Evolutionary conservation across 2,888 invertebrate genomes (phyloP), one percentile per base, ranked within the genome.

Genomic region (Bhutanitis thaidina): DNA sequence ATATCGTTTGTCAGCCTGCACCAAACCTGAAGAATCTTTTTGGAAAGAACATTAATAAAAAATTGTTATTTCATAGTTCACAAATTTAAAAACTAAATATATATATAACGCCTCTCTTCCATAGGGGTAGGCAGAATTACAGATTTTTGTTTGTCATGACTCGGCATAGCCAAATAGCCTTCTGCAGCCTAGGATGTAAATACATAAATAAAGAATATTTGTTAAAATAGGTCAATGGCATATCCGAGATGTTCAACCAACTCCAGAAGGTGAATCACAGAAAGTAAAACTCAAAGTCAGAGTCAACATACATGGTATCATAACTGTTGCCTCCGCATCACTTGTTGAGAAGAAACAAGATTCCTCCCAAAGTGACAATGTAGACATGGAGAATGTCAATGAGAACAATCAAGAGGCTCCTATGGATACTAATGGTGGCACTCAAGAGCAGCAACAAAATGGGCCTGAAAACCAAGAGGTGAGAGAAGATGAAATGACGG

Each of bases 201-300:
- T 10, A 0, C 10, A 10, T 14, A 13, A 25, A 32, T 56, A 44
- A 49, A 50, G 34, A 29, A 29, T 12, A 44, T 50, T 53, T 52
- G 30, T 45, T 43, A 53, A 58, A 66, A 64, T 53, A 94, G 95
- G 94, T 59, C 90, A 92, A 52, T 97, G 95, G 92, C 86, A 91
- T 41, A 93, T 97, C 54, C 93, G 93, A 68, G 95, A 96, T 70
- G 93, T 99, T 4, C 94, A 94, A 64, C 96, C 98, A 3, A 95
- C 94, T 25, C 82, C 95, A 0, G 96, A 96, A 56, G 98, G 98
- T 27, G 97, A 97, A 69, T 93, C 95, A n/a, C 95, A 97, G 58
- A 98, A 98, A 82, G 95, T 99, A 1, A 98, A 98, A 86, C 94
- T 99, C 3, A 99, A 98, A 90, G 97, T 97, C 5, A 93, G 98